phyloP scores from a whole-genome alignment of 1,140 invertebrate species.

The Eumaeus atala region DNA sequence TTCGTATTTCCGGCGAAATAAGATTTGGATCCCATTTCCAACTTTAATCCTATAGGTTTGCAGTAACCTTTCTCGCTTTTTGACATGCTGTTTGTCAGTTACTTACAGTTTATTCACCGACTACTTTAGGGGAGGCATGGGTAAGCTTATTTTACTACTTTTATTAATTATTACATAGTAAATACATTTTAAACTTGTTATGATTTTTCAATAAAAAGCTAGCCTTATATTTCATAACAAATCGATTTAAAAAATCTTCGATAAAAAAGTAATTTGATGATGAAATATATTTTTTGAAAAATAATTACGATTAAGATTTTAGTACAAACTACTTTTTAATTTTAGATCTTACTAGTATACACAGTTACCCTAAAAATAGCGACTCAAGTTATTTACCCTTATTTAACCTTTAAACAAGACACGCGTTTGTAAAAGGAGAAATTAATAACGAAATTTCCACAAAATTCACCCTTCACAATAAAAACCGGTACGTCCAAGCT shows the following conservation, averaged over 20 bases:
- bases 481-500: constrained; percentile 58
- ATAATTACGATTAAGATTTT: too few relatives aligned
- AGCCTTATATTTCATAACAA: too few relatives aligned
- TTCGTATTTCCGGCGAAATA: constrained; percentile 55
- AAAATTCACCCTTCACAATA: constrained; percentile 34
- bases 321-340: too few relatives aligned
- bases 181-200: too few relatives aligned
- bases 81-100: neutral
- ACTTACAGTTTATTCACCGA: neutral
- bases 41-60: constrained; percentile 22
- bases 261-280: too few relatives aligned
- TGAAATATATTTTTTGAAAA: too few relatives aligned
- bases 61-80: neutral
- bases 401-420: constrained; percentile 27
- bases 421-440: constrained; percentile 52
- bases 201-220: too few relatives aligned
- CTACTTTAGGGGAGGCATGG: too few relatives aligned
- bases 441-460: constrained; percentile 67
- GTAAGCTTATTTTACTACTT: too few relatives aligned
- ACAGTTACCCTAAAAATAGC: constrained; percentile 2
- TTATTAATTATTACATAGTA: too few relatives aligned
- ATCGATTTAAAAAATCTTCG: too few relatives aligned
- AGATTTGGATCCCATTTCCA: constrained; percentile 51
- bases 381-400: constrained; percentile 19
- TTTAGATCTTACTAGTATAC: too few relatives aligned